A percentile compares a stretch with the other conserved stretches of the same genome.
phyloP scores from a whole-genome alignment of 2,797 vertebrate genomes.

The Hylomyscus alleni region DNA sequence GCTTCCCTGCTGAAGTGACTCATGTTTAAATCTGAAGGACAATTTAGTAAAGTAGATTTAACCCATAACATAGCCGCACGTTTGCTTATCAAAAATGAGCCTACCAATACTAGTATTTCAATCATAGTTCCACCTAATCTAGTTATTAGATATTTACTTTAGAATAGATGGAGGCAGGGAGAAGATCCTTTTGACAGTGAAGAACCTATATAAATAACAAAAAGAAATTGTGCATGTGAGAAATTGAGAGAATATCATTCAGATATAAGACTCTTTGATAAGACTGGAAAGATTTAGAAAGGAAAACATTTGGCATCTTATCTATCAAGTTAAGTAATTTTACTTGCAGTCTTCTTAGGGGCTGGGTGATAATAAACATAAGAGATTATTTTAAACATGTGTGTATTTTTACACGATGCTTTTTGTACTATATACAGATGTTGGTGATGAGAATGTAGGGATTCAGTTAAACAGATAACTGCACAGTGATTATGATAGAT shows the following conservation, averaged over 20 bases:
- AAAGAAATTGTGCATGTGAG: not conserved
- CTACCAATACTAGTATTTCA: not conserved
- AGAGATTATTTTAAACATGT: not conserved
- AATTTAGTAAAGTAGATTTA: not conserved
- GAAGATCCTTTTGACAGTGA: not conserved
- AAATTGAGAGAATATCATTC: not conserved
- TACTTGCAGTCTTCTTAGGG: not conserved
- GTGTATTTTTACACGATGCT: not conserved
- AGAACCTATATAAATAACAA: not conserved
- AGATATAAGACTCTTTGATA: not conserved
- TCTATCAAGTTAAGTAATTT: not conserved
- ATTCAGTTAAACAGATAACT: not conserved
- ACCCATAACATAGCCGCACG: not conserved
- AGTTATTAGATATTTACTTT: constrained; percentile 6
- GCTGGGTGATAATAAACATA: not conserved
- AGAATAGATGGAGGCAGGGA: not conserved
- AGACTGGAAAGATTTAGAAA: not conserved
- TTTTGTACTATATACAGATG: not conserved
- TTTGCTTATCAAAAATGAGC: not conserved
- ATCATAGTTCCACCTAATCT: not conserved
- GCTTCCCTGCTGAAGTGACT: not conserved
- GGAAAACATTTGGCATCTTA: not conserved
- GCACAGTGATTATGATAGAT: not conserved
- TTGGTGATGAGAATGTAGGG: not conserved
- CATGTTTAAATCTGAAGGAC: constrained; percentile 15